Percentiles rank a stretch among this genome's conserved stretches.
These are phyloP conservation scores for Gortyna flavago DNA, from an alignment of 2,888 invertebrate species.

Conservation along the genomic window DNA sequence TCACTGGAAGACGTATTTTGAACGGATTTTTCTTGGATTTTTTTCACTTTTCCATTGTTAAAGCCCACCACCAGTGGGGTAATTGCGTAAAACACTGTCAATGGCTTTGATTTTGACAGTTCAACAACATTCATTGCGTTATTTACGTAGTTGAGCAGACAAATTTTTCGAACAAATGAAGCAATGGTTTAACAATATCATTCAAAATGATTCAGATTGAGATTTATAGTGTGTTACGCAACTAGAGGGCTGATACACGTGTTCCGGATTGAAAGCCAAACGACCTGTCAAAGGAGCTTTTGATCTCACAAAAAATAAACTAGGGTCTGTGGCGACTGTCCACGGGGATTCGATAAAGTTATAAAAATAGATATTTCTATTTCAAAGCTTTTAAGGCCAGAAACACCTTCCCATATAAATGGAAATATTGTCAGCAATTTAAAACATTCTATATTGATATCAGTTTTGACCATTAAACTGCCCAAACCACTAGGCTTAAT, in stretches of 20 bases:
- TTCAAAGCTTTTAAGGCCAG: constrained; percentile 1
- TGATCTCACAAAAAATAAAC: constrained; percentile 26
- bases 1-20: constrained; percentile 67
- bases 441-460: constrained; percentile 18
- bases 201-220: not conserved
- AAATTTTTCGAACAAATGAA: too few species aligned
- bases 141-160: not conserved
- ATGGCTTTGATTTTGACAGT: not conserved
- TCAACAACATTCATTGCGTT: not conserved
- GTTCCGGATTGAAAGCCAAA: constrained; percentile 7
- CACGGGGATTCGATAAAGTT: constrained; percentile 7
- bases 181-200: not conserved
- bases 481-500: constrained; percentile 8
- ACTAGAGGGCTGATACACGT: not conserved
- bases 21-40: not conserved
- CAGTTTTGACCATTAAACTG: constrained; percentile 15
- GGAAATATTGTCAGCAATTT: not conserved
- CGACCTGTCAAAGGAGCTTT: constrained; percentile 3
- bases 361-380: constrained; percentile 25
- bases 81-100: not conserved
- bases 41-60: constrained; percentile 3
- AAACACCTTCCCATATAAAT: not conserved
- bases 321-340: not conserved
- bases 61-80: not conserved
- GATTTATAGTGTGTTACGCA: not conserved